These are phyloP conservation scores for Cantharis nigra DNA, from an alignment of 2,888 invertebrate genomes.

Conservation along the genomic window DNA sequence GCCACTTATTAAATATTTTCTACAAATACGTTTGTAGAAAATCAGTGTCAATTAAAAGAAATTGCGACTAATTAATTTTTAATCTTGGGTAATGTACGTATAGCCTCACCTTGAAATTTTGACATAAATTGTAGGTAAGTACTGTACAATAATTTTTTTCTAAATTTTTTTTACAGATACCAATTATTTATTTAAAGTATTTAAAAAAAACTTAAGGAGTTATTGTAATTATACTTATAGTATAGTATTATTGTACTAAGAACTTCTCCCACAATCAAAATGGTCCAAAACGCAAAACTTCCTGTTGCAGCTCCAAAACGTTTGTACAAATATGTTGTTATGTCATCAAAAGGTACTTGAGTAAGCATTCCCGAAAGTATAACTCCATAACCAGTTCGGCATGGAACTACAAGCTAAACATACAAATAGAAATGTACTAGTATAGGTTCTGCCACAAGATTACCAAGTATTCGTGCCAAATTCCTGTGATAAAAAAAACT, in stretches of 20 bases:
- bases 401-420: slow-evolving; percentile 3
- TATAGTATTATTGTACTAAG: not conserved
- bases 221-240: not conserved
- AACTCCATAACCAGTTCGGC: slow-evolving; percentile 10
- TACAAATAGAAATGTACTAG: not conserved
- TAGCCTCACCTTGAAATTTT: too few species aligned
- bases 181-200: too few species aligned
- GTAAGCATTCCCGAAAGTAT: slow-evolving; percentile 1
- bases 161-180: too few species aligned
- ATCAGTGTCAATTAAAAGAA: too few species aligned
- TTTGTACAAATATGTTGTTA: not conserved
- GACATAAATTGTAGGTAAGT: too few species aligned
- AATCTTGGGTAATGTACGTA: too few species aligned
- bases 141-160: not conserved
- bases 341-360: slow-evolving; percentile 3
- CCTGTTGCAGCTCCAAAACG: not conserved
- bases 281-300: slow-evolving; percentile 5
- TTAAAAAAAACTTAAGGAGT: not conserved
- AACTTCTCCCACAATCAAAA: not conserved
- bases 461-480: slow-evolving; percentile 16
- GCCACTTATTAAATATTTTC: too few species aligned
- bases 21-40: too few species aligned
- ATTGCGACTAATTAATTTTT: too few species aligned
- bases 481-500: slow-evolving; percentile 6
- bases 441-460: too few species aligned